Percentiles rank a stretch among this genome's conserved stretches.
Conservation (phyloP, 2,113 vertebrate species). For the Desmodus rotundus region DNA sequence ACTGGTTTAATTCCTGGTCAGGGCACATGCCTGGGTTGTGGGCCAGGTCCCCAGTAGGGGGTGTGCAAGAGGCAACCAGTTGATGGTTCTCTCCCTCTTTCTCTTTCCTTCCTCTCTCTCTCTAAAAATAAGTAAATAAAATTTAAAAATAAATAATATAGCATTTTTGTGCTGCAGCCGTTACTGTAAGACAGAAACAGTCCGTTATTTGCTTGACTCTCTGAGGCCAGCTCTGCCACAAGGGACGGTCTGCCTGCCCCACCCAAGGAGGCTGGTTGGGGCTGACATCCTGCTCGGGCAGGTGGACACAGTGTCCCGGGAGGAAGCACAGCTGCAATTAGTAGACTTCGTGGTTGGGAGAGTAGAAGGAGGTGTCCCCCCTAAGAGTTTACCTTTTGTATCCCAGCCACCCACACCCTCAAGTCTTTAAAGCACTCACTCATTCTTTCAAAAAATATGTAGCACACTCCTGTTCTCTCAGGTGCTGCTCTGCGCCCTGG, state of each 20-base stretch:
- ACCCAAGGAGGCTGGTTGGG: not conserved
- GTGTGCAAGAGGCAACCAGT: no score
- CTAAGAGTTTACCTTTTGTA: not conserved
- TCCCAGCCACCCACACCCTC: not conserved
- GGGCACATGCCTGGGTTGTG: no score
- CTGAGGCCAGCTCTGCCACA: no score
- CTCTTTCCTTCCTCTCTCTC: no score
- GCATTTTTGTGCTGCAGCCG: not conserved
- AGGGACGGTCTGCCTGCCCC: no score
- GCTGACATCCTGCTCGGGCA: not conserved
- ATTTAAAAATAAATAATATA: no score
- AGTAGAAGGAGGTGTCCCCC: not conserved
- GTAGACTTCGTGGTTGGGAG: not conserved
- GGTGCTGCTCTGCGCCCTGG: not conserved
- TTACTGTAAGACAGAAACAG: not conserved
- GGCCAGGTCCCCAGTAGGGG: no score
- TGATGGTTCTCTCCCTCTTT: no score
- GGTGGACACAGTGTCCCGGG: not conserved
- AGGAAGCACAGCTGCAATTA: not conserved
- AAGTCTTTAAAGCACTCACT: not conserved
- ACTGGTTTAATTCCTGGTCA: no score
- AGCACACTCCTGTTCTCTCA: not conserved
- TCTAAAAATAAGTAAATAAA: no score
- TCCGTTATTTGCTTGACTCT: no score
- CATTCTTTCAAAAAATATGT: not conserved